Percentiles rank a stretch among this genome's conserved stretches.
Conservation (phyloP, 1,140 invertebrate species). For the Andricus grossulariae region DNA sequence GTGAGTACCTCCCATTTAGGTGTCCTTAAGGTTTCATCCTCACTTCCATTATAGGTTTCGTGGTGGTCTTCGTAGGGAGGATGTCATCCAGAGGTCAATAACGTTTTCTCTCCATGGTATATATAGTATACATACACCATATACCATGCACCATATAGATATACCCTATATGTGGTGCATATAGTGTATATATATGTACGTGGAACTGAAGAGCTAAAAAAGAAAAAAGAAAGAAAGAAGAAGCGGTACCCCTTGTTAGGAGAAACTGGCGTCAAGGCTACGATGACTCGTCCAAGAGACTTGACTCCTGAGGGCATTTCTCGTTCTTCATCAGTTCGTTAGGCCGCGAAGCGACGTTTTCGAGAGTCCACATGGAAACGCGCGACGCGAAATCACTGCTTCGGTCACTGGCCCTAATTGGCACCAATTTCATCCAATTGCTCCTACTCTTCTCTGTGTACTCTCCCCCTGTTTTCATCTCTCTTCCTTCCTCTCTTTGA, state of each 20-base stretch:
- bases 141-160: not conserved
- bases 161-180: conserved; percentile 12
- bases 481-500: conserved; percentile 35
- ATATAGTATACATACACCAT: not conserved
- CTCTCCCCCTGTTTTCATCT: conserved; percentile 36
- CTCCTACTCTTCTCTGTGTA: conserved; percentile 39
- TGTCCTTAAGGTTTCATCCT: not conserved
- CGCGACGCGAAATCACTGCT: conserved; percentile 63
- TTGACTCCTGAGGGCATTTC: conserved; percentile 35
- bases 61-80: conserved; percentile 19
- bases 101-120: conserved; percentile 33
- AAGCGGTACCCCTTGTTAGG: conserved; percentile 61
- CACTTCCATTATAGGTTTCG: conserved; percentile 34
- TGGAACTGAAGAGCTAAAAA: conserved; percentile 14
- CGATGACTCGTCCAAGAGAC: conserved; percentile 34
- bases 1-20: conserved; percentile 1
- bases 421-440: conserved; percentile 70
- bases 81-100: conserved; percentile 45
- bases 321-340: conserved; percentile 40
- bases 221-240: conserved; percentile 45
- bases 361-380: conserved; percentile 41
- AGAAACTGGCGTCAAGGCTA: conserved; percentile 57
- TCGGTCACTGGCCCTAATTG: conserved; percentile 64
- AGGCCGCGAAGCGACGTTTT: conserved; percentile 33
- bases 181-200: conserved; percentile 5